These are phyloP conservation scores for Pseudachorutes palmiensis DNA, from an alignment of 1,140 invertebrate genomes.

Conservation along the genomic window DNA sequence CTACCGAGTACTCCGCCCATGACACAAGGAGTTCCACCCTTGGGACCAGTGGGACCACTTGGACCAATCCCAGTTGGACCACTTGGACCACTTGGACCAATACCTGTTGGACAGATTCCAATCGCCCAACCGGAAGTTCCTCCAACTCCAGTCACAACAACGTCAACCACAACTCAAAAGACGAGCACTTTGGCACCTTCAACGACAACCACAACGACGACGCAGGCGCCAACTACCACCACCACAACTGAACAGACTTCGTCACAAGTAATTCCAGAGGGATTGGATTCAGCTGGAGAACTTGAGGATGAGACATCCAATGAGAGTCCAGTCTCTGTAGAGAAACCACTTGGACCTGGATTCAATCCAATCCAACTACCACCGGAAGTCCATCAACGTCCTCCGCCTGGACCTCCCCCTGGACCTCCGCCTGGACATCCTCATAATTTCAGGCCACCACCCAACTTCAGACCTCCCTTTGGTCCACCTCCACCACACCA, in stretches of 20 bases:
- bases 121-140: not conserved
- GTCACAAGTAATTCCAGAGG: not conserved
- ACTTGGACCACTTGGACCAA: not conserved
- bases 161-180: not conserved
- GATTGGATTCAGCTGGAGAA: not conserved
- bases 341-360: constrained; percentile 4
- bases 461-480: constrained; percentile 5
- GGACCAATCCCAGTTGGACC: not conserved
- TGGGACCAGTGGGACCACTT: not conserved
- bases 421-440: constrained; percentile 12
- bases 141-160: not conserved
- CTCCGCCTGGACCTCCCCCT: constrained; percentile 10
- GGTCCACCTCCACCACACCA: constrained; percentile 9
- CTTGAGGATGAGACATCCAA: not conserved
- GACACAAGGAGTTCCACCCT: not conserved
- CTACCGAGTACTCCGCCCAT: not conserved
- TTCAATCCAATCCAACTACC: constrained; percentile 17
- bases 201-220: constrained; percentile 9
- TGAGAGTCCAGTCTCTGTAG: constrained; percentile 1
- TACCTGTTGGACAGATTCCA: not conserved
- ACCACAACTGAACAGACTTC: not conserved
- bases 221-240: constrained; percentile 17
- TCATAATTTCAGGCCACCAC: constrained; percentile 17
- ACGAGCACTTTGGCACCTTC: too few species aligned
- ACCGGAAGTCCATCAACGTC: not conserved